A percentile compares a stretch with the other conserved stretches of the same genome.
Conservation (phyloP, 1,140 invertebrate genomes). For the Micrasema longulum region DNA sequence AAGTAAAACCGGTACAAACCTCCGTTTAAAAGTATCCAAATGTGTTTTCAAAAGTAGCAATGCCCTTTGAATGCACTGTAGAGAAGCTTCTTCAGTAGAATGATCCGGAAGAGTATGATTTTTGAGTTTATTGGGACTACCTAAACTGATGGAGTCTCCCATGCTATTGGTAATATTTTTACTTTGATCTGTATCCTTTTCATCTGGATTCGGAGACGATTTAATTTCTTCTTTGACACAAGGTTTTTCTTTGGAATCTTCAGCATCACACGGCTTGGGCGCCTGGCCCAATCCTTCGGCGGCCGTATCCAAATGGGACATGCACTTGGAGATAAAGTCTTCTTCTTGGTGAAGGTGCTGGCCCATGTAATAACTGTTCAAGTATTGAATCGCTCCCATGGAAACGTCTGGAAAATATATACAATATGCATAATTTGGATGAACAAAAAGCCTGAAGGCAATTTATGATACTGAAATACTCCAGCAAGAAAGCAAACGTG, state of each 20-base stretch:
- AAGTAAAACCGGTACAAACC: too few relatives aligned
- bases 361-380: conserved; percentile 94
- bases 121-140: conserved; percentile 31
- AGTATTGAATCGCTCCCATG: conserved; percentile 92
- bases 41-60: conserved; percentile 90
- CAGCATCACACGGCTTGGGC: conserved; percentile 58
- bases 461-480: too few relatives aligned
- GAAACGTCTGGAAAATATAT: conserved; percentile 78
- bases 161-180: conserved; percentile 56
- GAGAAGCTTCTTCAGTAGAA: conserved; percentile 79
- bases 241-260: conserved; percentile 29
- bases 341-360: conserved; percentile 90
- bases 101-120: conserved; percentile 42
- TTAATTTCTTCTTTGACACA: too few relatives aligned
- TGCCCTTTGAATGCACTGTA: conserved; percentile 91
- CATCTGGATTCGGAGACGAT: conserved; percentile 58
- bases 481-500: too few relatives aligned
- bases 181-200: conserved; percentile 59
- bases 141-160: neutral
- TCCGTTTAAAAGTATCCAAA: conserved; percentile 89
- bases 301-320: conserved; percentile 88
- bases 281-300: conserved; percentile 75
- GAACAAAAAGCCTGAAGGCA: too few relatives aligned
- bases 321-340: conserved; percentile 92
- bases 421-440: neutral